Evolutionary conservation across 2,797 vertebrate species (phyloP).

Genomic region (Triplophysa bombifrons): DNA sequence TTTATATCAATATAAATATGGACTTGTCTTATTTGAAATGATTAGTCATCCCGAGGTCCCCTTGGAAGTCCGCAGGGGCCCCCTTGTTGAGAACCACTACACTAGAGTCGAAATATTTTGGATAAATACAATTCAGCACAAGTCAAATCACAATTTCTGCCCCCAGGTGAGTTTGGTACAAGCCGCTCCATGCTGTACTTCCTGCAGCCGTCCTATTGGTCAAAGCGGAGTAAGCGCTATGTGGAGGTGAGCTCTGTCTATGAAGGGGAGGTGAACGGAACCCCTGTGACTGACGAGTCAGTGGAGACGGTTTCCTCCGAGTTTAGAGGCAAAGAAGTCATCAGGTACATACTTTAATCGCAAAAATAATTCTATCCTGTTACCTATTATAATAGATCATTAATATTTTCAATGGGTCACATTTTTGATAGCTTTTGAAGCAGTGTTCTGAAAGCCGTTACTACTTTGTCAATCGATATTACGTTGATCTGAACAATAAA

Average conservation of each 20-base stretch:
- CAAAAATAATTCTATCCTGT: not conserved
- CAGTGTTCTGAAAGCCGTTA: not conserved
- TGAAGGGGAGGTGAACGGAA: slow-evolving; percentile 80
- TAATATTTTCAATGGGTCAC: too few relatives aligned
- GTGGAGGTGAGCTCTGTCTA: slow-evolving; percentile 82
- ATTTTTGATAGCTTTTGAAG: not conserved
- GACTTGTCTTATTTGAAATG: too few relatives aligned
- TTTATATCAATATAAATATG: too few relatives aligned
- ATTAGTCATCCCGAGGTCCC: too few relatives aligned
- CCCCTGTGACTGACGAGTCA: slow-evolving; percentile 75
- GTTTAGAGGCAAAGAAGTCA: slow-evolving; percentile 93
- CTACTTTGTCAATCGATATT: not conserved
- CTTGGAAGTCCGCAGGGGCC: too few relatives aligned
- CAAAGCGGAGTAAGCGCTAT: slow-evolving; percentile 84
- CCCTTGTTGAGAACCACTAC: too few relatives aligned
- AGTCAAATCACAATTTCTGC: not conserved
- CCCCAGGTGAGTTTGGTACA: slow-evolving; percentile 88
- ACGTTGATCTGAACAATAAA: not conserved
- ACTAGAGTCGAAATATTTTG: not conserved
- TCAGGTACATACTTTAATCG: slow-evolving; percentile 77
- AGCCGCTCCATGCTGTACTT: slow-evolving; percentile 87
- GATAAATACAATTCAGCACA: not conserved
- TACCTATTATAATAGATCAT: too few relatives aligned
- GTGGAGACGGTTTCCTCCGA: slow-evolving; percentile 86
- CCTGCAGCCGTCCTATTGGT: slow-evolving; percentile 94